Evolutionary conservation across 1,140 invertebrate species (phyloP).

Genomic region (Medauroidea extradentata): DNA sequence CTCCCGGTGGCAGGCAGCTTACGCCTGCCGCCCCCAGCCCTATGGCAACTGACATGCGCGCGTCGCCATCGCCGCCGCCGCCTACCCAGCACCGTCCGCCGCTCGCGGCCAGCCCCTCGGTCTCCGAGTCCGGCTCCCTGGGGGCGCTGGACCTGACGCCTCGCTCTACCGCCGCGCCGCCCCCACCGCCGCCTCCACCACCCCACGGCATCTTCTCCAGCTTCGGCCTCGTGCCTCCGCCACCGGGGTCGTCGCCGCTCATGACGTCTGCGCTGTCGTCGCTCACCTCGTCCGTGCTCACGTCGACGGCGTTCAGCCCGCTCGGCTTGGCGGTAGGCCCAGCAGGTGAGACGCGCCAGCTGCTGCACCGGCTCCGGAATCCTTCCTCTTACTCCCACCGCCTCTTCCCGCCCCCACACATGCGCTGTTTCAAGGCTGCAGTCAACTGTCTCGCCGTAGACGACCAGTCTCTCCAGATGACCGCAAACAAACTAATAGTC

Average conservation of each 20-base stretch:
- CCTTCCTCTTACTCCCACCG: slow-evolving; percentile 20
- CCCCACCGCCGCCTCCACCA: slow-evolving; percentile 15
- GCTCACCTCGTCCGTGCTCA: slow-evolving; percentile 69
- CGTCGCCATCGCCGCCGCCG: slow-evolving; percentile 17
- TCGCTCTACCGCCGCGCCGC: slow-evolving; percentile 30
- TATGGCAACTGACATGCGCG: not conserved
- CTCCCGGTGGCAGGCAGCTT: no score
- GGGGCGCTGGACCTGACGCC: slow-evolving; percentile 57
- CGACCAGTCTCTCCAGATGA: no score
- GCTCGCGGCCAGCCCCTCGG: slow-evolving; percentile 30
- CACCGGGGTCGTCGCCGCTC: slow-evolving; percentile 30
- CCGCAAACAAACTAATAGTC: no score
- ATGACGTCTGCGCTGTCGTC: slow-evolving; percentile 67
- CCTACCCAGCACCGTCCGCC: slow-evolving; percentile 9
- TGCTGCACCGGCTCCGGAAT: slow-evolving; percentile 33
- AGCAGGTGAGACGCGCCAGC: slow-evolving; percentile 57
- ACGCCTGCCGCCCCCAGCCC: slow-evolving; percentile 5
- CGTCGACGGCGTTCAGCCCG: slow-evolving; percentile 72
- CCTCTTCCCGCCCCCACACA: slow-evolving; percentile 41
- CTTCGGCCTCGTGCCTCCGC: slow-evolving; percentile 53
- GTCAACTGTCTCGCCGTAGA: no score
- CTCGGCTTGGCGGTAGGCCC: slow-evolving; percentile 72
- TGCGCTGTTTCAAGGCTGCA: not conserved
- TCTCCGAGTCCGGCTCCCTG: slow-evolving; percentile 48
- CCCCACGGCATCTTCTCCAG: slow-evolving; percentile 53